Conservation (phyloP, 2,797 vertebrate species). For the Falco biarmicus region DNA sequence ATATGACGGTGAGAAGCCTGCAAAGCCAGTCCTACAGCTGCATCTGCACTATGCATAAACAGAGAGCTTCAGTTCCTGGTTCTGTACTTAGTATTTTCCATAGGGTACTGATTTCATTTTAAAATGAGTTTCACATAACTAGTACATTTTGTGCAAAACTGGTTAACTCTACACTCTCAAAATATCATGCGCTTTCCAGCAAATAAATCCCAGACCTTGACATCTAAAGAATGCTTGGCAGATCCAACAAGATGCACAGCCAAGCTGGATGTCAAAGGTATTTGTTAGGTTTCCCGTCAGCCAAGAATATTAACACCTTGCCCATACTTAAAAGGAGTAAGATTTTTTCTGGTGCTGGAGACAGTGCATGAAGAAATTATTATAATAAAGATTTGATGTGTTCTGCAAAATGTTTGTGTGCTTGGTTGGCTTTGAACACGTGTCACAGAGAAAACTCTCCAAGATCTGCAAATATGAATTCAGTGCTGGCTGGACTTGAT, state of each 20-base stretch:
- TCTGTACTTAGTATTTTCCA: background rate
- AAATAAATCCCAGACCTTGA: slow-evolving; percentile 71
- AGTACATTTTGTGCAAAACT: slow-evolving; percentile 45
- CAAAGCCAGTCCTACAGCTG: background rate
- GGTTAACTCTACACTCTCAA: slow-evolving; percentile 42
- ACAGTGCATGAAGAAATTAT: background rate
- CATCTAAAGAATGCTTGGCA: slow-evolving; percentile 78
- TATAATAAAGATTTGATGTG: background rate
- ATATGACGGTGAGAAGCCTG: background rate
- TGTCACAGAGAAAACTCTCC: background rate
- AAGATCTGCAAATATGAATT: background rate
- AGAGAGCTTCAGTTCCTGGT: background rate
- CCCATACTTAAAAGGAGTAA: slow-evolving; percentile 46
- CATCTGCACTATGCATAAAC: background rate
- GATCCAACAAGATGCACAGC: slow-evolving; percentile 57
- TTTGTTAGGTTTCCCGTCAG: slow-evolving; percentile 60
- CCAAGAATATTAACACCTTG: slow-evolving; percentile 72
- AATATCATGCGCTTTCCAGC: slow-evolving; percentile 63
- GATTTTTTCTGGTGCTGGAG: background rate
- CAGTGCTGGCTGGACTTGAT: background rate
- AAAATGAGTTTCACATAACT: background rate
- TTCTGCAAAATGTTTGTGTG: background rate
- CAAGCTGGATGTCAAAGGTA: slow-evolving; percentile 74
- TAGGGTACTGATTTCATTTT: background rate
- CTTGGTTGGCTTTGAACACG: background rate